Percentiles rank a stretch among this genome's conserved stretches.
These are phyloP conservation scores for Tachyglossus aculeatus DNA, from an alignment of 2,797 vertebrate genomes.

Conservation along the genomic window DNA sequence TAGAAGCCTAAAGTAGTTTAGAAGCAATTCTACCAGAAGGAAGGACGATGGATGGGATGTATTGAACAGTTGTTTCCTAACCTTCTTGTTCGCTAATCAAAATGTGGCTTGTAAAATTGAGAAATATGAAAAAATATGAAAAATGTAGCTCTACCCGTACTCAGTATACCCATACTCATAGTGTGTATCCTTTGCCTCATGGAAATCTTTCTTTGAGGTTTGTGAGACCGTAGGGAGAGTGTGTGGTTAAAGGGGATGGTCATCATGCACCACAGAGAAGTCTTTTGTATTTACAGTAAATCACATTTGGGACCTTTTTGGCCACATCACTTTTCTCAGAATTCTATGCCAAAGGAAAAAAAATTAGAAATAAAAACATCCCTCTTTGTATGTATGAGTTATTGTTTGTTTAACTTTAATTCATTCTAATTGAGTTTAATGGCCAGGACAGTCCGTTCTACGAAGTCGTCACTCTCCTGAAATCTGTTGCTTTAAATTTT, in stretches of 20 bases:
- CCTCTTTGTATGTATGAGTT: too few relatives aligned
- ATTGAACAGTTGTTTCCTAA: neutral
- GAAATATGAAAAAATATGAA: neutral
- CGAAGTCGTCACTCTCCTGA: neutral
- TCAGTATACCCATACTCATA: neutral
- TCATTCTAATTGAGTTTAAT: neutral
- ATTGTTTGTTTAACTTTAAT: neutral
- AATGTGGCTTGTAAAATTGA: neutral
- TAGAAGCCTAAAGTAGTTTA: neutral
- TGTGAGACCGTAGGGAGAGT: neutral
- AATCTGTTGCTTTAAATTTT: neutral
- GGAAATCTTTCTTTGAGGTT: neutral
- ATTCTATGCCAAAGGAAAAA: slow-evolving; percentile 6
- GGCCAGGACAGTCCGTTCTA: neutral
- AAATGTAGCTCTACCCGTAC: neutral
- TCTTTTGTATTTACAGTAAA: too few relatives aligned
- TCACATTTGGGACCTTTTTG: neutral
- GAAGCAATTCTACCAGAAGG: neutral
- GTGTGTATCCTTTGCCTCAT: neutral
- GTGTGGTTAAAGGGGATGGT: too few relatives aligned
- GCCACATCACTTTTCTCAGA: neutral
- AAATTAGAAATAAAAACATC: too few relatives aligned
- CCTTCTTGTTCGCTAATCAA: neutral
- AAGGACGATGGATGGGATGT: neutral
- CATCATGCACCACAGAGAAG: too few relatives aligned